A percentile compares a stretch with the other conserved stretches of the same genome.
phyloP scores from a whole-genome alignment of 2,888 invertebrate species.

The Orthonevra nobilis region DNA sequence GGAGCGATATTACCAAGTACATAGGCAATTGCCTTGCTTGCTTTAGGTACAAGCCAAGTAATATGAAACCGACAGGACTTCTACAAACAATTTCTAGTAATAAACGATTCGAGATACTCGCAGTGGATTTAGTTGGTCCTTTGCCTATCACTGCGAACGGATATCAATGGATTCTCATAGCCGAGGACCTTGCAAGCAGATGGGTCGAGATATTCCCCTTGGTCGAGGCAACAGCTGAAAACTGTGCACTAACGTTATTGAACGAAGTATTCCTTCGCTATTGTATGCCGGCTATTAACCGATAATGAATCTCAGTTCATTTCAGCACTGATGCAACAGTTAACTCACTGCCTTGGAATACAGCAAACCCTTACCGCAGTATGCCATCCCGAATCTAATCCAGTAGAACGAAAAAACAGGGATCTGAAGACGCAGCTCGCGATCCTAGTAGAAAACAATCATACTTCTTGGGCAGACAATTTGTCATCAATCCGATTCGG shows the following conservation, averaged over 20 bases:
- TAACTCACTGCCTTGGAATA: conserved; percentile 48
- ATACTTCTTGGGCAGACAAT: not conserved
- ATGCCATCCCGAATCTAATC: conserved; percentile 60
- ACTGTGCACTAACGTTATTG: conserved; percentile 72
- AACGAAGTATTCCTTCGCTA: conserved; percentile 75
- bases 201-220: conserved; percentile 74
- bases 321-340: conserved; percentile 74
- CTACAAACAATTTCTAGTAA: conserved; percentile 52
- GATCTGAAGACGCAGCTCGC: conserved; percentile 29
- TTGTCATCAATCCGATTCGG: not conserved
- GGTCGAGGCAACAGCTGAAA: conserved; percentile 72
- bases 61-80: conserved; percentile 63
- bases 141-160: conserved; percentile 41
- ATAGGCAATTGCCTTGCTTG: not conserved
- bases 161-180: conserved; percentile 72
- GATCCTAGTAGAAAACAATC: not conserved
- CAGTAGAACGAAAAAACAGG: conserved; percentile 52
- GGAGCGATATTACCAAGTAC: not conserved
- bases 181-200: conserved; percentile 72
- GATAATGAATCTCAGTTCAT: conserved; percentile 77
- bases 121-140: conserved; percentile 65
- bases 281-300: conserved; percentile 74
- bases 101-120: conserved; percentile 60
- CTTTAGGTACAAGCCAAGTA: conserved; percentile 31
- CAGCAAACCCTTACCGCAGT: conserved; percentile 56